Base-by-base conservation (phyloP, 2,888 invertebrate genomes). In the Ecliptopera silaceata region DNA sequence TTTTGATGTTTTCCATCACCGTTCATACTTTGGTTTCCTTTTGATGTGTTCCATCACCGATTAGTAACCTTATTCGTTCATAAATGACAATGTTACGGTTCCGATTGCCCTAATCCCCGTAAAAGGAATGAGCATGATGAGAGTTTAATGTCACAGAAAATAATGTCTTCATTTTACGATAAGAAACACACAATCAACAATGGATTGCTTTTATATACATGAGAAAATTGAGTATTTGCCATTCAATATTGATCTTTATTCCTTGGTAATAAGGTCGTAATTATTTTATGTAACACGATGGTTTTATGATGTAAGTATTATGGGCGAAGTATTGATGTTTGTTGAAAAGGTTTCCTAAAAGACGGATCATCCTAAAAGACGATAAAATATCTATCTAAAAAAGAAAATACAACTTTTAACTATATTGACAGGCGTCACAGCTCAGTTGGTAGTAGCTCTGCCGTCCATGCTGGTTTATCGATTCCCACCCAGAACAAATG, bases 121-220 rank as follows among this genome's bases (percentile, higher is more conserved):
- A 44, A 58, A 59, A 55, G 59, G 47, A 44, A 45, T 39, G 45
- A 31, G 57, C 57, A 56, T 65, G 64, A 66, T 62, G 65, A 38
- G 60, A 65, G 45, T 61, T 64, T 68, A 66, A 66, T 66, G 68
- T 61, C 56, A 65, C 63, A 63, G 59, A 66, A 59, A 65, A 62
- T 62, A 62, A 68, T 68, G 63, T 54, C 64, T 64, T 59, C 60
- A 66, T 68, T 66, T 66, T 68, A 66, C 56, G 63, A 66, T 66
- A 63, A 64, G 64, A 59, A 59, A 63, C 57, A 60, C 57, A 64
- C 63, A 66, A 64, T 64, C 64, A 62, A 56, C 57, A 56, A 56
- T 56, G 62, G 56, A 61, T 62, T 56, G 55, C 47, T 59, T 61
- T 66, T 66, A 62, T 59, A 55, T 52, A 51, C 52, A 34, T 49